Conservation (phyloP, 2,797 vertebrate species). For the Lacerta viridis region DNA sequence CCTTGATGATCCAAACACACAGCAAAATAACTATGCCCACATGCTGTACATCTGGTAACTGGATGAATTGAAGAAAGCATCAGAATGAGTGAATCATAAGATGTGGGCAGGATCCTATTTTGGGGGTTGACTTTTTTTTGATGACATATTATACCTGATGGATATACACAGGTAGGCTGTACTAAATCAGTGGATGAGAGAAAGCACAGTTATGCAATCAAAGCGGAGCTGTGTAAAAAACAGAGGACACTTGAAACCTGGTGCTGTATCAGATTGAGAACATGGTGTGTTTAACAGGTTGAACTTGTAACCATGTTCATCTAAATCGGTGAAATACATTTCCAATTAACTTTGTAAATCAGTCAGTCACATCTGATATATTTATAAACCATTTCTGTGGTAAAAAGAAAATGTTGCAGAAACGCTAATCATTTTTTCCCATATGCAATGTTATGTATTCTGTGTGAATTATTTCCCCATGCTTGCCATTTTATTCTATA, state of each 20-base stretch:
- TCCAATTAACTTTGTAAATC: not conserved
- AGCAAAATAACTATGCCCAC: no score
- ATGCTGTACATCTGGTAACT: no score
- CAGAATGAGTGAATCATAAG: no score
- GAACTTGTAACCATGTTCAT: not conserved
- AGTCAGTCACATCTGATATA: not conserved
- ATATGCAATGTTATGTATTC: conserved; percentile 36
- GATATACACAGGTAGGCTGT: no score
- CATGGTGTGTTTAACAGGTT: not conserved
- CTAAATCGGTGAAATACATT: not conserved
- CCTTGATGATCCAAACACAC: no score
- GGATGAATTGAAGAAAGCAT: no score
- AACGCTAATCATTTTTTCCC: not conserved
- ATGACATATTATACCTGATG: no score
- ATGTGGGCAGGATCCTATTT: no score
- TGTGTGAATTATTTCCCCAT: conserved; percentile 1
- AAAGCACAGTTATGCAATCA: not conserved
- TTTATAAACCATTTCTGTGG: not conserved
- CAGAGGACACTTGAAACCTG: not conserved
- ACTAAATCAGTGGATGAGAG: not conserved
- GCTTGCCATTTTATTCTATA: conserved; percentile 45
- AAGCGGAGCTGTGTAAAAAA: not conserved
- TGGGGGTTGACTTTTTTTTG: no score
- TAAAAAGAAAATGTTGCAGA: not conserved
- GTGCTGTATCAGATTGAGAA: not conserved